Conservation (phyloP, 2,888 invertebrate genomes). For the Lasius fuliginosus region DNA sequence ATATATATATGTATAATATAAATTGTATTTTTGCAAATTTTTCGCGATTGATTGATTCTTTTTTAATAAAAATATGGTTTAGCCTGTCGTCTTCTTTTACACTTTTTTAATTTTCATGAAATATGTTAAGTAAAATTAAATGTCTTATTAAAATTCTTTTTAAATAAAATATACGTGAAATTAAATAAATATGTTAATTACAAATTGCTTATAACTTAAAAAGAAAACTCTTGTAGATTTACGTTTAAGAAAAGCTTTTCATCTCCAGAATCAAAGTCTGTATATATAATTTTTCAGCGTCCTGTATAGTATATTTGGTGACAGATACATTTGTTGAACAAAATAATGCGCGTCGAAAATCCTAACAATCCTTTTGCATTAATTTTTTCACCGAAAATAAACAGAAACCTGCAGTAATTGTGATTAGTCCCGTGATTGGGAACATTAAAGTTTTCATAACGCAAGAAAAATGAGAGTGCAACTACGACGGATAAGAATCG, state of each 20-base stretch:
- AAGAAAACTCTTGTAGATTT: not conserved
- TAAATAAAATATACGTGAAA: not conserved
- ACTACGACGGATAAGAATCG: conserved; percentile 39
- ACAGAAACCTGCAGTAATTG: not conserved
- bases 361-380: not conserved
- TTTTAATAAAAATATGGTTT: not conserved
- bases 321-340: not conserved
- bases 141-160: not conserved
- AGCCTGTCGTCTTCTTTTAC: not conserved
- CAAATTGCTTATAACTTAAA: not conserved
- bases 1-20: not conserved
- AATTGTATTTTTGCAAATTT: not conserved
- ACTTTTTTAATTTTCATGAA: not conserved
- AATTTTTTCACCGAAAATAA: not conserved
- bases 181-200: not conserved
- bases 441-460: not conserved
- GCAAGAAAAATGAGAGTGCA: conserved; percentile 38
- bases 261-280: not conserved
- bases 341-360: not conserved
- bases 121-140: not conserved
- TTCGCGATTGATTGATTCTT: too few species aligned
- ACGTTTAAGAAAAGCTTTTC: not conserved
- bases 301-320: not conserved
- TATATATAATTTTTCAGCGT: not conserved
- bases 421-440: not conserved